A percentile compares a stretch with the other conserved stretches of the same genome.
phyloP scores from a whole-genome alignment of 2,113 vertebrate genomes.

The Isurus oxyrinchus region DNA sequence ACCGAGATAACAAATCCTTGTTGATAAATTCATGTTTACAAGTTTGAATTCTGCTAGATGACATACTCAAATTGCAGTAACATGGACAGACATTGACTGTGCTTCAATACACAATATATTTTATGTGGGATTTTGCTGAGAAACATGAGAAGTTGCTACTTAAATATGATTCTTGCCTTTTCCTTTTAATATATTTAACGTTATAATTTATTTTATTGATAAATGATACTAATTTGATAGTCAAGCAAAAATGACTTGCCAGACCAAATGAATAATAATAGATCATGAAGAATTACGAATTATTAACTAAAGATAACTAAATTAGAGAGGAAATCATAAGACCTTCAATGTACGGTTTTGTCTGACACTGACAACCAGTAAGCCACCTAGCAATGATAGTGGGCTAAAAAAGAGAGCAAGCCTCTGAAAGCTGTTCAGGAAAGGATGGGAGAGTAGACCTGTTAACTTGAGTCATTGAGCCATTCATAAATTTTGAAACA shows the following conservation, averaged over 20 bases:
- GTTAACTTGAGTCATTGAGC: neutral
- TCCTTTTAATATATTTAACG: neutral
- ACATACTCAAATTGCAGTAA: neutral
- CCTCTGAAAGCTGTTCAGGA: neutral
- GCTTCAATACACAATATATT: neutral
- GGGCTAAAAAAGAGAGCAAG: neutral
- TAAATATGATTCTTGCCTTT: neutral
- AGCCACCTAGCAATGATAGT: neutral
- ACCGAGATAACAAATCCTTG: neutral
- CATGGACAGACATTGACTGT: neutral
- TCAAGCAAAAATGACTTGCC: slow-evolving; percentile 1
- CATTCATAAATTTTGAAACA: neutral
- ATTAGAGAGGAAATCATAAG: neutral
- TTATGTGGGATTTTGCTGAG: neutral
- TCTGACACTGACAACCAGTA: neutral
- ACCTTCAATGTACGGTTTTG: neutral
- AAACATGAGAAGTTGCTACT: neutral
- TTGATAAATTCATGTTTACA: neutral
- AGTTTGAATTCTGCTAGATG: neutral
- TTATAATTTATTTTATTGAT: neutral
- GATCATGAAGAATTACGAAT: neutral
- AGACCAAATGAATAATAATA: neutral
- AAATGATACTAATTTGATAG: neutral
- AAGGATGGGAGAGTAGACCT: neutral
- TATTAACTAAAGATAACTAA: neutral